phyloP scores from a whole-genome alignment of 1,140 invertebrate genomes.

The Vollenhovia emeryi region DNA sequence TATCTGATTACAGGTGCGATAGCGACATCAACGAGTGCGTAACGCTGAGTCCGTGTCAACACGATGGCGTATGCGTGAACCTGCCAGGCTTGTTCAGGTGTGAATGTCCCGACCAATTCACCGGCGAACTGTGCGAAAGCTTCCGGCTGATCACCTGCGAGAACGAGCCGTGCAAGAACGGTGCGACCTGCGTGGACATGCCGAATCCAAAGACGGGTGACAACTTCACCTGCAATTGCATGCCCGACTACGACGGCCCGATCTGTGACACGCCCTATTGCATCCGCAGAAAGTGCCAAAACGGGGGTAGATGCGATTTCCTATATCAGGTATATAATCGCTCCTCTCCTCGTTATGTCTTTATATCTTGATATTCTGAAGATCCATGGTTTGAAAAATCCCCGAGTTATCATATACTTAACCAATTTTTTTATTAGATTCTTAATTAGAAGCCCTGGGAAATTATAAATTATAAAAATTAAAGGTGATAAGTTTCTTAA shows the following conservation, averaged over 20 bases:
- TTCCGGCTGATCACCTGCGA: slow-evolving; percentile 91
- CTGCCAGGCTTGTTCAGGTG: slow-evolving; percentile 90
- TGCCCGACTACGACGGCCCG: slow-evolving; percentile 89
- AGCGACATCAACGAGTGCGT: slow-evolving; percentile 93
- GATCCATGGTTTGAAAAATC: too few species aligned
- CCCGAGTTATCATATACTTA: too few species aligned
- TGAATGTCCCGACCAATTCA: slow-evolving; percentile 91
- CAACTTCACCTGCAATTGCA: slow-evolving; percentile 93
- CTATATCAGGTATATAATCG: slow-evolving; percentile 56
- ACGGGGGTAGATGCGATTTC: slow-evolving; percentile 85
- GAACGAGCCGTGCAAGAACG: slow-evolving; percentile 91
- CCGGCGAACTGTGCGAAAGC: slow-evolving; percentile 90
- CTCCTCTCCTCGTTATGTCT: not conserved
- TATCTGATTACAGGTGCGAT: slow-evolving; percentile 88
- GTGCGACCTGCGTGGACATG: slow-evolving; percentile 89
- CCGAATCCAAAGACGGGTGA: slow-evolving; percentile 89
- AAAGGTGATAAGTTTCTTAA: not conserved
- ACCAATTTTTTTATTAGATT: too few species aligned
- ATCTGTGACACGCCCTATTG: slow-evolving; percentile 91
- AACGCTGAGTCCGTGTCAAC: slow-evolving; percentile 90
- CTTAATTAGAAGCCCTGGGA: not conserved
- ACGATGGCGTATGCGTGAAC: slow-evolving; percentile 93
- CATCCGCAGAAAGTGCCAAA: slow-evolving; percentile 87
- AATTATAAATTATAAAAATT: not conserved
- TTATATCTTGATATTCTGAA: too few species aligned